Evolutionary conservation across 1,140 invertebrate species (phyloP), one percentile per base, ranked within the genome.

Genomic region (Cyclargus thomasi): DNA sequence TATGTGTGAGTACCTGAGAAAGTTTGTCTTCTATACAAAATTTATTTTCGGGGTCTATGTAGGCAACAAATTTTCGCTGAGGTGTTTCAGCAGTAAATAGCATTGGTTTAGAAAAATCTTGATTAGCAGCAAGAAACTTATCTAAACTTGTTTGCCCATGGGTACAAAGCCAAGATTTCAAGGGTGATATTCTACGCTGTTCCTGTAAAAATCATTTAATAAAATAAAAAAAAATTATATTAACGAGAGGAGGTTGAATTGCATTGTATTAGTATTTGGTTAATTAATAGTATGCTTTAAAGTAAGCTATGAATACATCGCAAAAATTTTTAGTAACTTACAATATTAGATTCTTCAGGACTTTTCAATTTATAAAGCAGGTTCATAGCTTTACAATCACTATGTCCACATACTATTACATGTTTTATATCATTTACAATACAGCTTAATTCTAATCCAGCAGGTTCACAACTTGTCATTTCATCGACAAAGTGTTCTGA

Each of bases 371-470:
- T 93, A 81, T 97, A 97, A 1, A 99, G 90, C 53, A 98, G 92
- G 92, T 98, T 98, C 94, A 99, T 98, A 4, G 98, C 97, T 93
- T 99, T 99, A 85, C 98, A 99, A 88, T 99, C 98, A 62, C 97
- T 98, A 84, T 99, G 98, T 0, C 98, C 98, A 82, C 97, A 99
- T 14, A 99, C 97, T 71, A 99, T 97, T 62, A 99, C 94, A 84
- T 99, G 97, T 66, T 95, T 93, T 62, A 99, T 97, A 78, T 97
- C 94, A 82, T 98, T 98, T n/a, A 97, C 93, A 29, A 98, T 94
- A 83, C 97, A 99, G 23, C 96, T 97, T 39, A 99, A 91, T 91
- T 99, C 98, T 70, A 99, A 87, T 8, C 97, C 97, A 14, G 97
- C 98, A 11, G 97, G 97, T 91, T 99, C 98, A 74, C 97, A 98